phyloP scores from a whole-genome alignment of 2,797 vertebrate species.

The Rhinogobio ventralis region DNA sequence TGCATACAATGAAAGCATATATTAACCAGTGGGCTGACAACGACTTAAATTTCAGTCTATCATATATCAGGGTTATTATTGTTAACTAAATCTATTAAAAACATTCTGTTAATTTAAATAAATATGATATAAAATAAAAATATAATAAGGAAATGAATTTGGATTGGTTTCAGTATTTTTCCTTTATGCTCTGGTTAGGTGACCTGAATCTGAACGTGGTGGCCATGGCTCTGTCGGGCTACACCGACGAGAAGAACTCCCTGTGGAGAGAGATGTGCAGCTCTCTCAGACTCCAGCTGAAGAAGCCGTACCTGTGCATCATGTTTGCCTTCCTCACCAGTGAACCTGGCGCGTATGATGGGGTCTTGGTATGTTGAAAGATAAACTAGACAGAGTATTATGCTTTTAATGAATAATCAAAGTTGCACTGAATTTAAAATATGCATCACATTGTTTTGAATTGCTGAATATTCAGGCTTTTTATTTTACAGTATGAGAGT shows the following conservation, averaged over 20 bases:
- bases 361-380: constrained; percentile 87
- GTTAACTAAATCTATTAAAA: background rate
- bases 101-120: background rate
- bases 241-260: constrained; percentile 96
- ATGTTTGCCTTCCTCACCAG: constrained; percentile 99
- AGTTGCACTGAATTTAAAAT: background rate
- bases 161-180: background rate
- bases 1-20: background rate
- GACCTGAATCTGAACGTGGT: constrained; percentile 98
- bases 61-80: background rate
- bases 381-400: background rate
- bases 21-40: background rate
- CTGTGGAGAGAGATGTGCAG: constrained; percentile 99
- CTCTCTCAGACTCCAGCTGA: constrained; percentile 90
- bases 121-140: background rate
- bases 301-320: constrained; percentile 93
- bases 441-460: background rate
- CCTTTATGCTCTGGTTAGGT: constrained; percentile 72
- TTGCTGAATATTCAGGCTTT: constrained; percentile 3
- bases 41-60: background rate
- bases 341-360: constrained; percentile 91
- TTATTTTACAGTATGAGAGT: constrained; percentile 86
- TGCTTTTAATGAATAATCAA: background rate
- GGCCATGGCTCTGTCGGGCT: constrained; percentile 97
- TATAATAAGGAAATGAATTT: background rate